Base-by-base conservation (phyloP, 2,888 invertebrate genomes). In the Metacarcinus magister region DNA sequence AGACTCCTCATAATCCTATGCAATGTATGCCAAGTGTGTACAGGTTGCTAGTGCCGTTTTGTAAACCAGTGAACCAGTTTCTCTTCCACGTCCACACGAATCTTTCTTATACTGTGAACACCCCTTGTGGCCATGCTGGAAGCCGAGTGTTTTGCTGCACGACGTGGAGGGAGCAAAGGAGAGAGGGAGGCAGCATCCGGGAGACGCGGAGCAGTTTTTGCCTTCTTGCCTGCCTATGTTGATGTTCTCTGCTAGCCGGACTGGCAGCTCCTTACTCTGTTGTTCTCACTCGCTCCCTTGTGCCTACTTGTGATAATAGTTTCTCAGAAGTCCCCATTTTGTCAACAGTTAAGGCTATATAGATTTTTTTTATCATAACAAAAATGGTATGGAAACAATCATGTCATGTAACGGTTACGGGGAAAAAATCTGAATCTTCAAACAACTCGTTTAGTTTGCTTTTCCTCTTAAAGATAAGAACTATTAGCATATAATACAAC, bases 111-210 rank as follows among this genome's bases (percentile, higher is more conserved):
- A 87, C 87, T 39, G 87, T 87, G 16, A 87, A 39, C 39, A 87
- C 10, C 48, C 0, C 46, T 46, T 28, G 10, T 46, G 46, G 92
- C 2, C 23, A 28, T 46, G 44, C 46, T 92, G 92, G 46, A 48
- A n/a, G 60, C 28, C 32, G 54, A 19, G 92, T 48, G 23, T 48
- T 48, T 54, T 48, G 92, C 92, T 46, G 92, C 48, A n/a, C 28
- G 92, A 44, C 2, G 44, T 7, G 46, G 46, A 48, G 46, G 28
- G 44, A 48, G 92, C 7, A 28, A 92, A 39, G 39, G 46, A 39
- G 48, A 39, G 92, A 48, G 92, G 48, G 44, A 32, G 87, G 87
- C 16, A 39, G 87, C 87, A 87, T 87, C 87, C 87, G 87, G 87
- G 87, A 87, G 87, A 87, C 87, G 32, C 10, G 87, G 32, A n/a